Base-by-base conservation (phyloP, 23 tunicate genomes). In the Corella eumyota region DNA sequence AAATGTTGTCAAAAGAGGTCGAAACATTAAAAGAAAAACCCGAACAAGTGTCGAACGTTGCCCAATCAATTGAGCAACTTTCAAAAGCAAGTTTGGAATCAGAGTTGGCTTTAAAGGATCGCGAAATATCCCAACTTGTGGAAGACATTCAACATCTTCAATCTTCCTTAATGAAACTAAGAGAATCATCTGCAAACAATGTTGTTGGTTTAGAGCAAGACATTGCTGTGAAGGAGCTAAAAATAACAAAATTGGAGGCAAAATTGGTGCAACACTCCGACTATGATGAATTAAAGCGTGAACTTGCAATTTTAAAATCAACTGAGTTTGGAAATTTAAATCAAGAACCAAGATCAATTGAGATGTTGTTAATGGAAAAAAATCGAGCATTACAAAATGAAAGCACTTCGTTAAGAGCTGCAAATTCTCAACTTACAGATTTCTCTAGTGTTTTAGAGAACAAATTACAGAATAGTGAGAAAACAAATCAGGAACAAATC, bases 111-210 rank as follows among this genome's bases (percentile, higher is more conserved):
- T 52, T 69, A 36, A 93, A 93, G 74, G 99, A 93, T 48, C 79
- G 72, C 33, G 99, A 93, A 60, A 76, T 93, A n/a, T 37, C 78
- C 22, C 96, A 88, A 64, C 67, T 88, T 23, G 85, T 88, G 34
- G 96, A 88, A 53, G 88, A 88, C 44, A 74, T 88, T 9, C 87
- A 78, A 33, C 87, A 78, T 68, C 40, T 88, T 55, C 96, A 88
- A 49, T 46, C 50, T 17, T 67, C 76, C 19, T 69, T 88, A 77
- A 56, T 56, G 28, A 88, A 79, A 73, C 45, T 78, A 38, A 60
- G 88, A 30, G 96, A 88, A 52, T 52, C 88, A 34, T 62, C 96
- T 27, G 76, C 88, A 0, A 15, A 65, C 23, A 60, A 57, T 6
- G 79, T 88, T 37, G 83, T 77, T 17, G 73, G 73, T 30, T 46